Evolutionary conservation across 2,797 vertebrate species (phyloP).

Genomic region (Crypturellus tataupa): DNA sequence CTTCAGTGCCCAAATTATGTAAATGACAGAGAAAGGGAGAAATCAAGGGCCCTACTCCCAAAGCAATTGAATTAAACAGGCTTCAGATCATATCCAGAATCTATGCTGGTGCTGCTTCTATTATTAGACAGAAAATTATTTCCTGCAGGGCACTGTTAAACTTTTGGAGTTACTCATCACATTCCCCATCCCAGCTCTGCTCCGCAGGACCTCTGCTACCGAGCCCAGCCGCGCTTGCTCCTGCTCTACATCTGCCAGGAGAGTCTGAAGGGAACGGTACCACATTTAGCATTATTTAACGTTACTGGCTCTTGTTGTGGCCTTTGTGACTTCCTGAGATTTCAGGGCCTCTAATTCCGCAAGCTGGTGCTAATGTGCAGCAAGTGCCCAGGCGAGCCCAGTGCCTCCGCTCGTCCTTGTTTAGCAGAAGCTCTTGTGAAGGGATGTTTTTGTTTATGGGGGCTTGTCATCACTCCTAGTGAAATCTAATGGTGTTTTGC

Average conservation of each 20-base stretch:
- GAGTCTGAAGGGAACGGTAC: background rate
- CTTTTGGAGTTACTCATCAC: slow-evolving; percentile 30
- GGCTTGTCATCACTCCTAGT: slow-evolving; percentile 9
- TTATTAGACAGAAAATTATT: slow-evolving; percentile 54
- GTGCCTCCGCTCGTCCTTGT: background rate
- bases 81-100: slow-evolving; percentile 52
- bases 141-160: slow-evolving; percentile 57
- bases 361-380: background rate
- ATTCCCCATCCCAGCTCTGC: background rate
- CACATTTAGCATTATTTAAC: background rate
- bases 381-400: rapidly evolving
- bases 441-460: slow-evolving; percentile 58
- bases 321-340: background rate
- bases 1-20: slow-evolving; percentile 69
- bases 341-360: background rate
- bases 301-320: background rate
- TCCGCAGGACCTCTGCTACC: background rate
- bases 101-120: slow-evolving; percentile 30
- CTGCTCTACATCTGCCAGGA: background rate
- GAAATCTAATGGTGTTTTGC: background rate
- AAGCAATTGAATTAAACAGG: slow-evolving; percentile 56
- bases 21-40: slow-evolving; percentile 56
- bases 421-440: background rate
- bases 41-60: slow-evolving; percentile 53
- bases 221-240: rapidly evolving